Evolutionary conservation across 2,797 vertebrate species (phyloP), one percentile per base, ranked within the genome.

Genomic region (Halcyon smyrnensis): DNA sequence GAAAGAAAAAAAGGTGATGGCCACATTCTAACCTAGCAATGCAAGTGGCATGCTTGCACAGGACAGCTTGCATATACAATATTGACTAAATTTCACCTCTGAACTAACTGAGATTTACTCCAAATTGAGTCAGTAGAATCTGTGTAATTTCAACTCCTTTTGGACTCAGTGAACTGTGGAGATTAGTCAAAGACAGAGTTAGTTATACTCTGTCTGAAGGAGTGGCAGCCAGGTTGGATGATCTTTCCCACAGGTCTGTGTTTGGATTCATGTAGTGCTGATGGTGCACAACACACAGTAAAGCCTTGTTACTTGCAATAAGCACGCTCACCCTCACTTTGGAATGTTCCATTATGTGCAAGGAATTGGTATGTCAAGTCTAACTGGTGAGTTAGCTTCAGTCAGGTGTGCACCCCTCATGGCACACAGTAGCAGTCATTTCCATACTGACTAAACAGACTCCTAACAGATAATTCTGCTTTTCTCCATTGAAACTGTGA

Each of bases 221-320:
- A 62, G 57, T 1, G 0, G 7, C 62, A 65, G 43, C 11, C 30
- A 24, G 63, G 12, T 19, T 5, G 3, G 50, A 41, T 34, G 41
- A 59, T 43, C 43, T 73, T 82, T 89, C 45, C 57, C 63, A 41
- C 36, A 51, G 62, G 20, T 54, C 41, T 16, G 15, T 3, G 7
- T 3, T n/a, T n/a, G 46, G 36, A n/a, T 80, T 87, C 51, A 21
- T 18, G 21, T 20, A 59, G 41, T 23, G 30, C 59, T 51, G 75
- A 34, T 0, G 2, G 16, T 25, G 19, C 17, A 45, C 0, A 9
- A 25, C 1, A 6, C 41, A 16, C 32, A 1, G 2, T 20, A 41
- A 89, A 54, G 32, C 54, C 60, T 69, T 43, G n/a, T 30, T 36
- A 5, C n/a, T 25, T 64, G n/a, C 37, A 70, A n/a, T 39, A 70